phyloP scores from a whole-genome alignment of 2,113 vertebrate species.

The Tachysurus fulvidraco region DNA sequence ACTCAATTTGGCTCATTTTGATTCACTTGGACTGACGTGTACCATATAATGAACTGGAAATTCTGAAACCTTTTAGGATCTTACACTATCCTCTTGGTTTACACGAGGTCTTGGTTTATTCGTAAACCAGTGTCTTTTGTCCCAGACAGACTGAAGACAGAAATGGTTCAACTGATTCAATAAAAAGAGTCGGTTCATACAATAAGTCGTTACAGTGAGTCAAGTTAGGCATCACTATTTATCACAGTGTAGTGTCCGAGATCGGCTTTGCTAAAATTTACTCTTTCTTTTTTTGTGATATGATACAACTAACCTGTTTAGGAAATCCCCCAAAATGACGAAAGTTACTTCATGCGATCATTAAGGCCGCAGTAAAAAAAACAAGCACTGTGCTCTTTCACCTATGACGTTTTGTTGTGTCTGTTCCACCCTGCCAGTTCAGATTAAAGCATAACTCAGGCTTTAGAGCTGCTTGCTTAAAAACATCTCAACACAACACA shows the following conservation, averaged over 20 bases:
- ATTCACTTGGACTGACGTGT: not conserved
- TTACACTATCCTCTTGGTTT: no score
- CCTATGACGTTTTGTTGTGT: not conserved
- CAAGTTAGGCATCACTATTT: not conserved
- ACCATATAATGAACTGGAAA: not conserved
- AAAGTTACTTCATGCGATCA: not conserved
- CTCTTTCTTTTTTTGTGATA: not conserved
- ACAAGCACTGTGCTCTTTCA: not conserved
- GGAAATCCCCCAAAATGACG: not conserved
- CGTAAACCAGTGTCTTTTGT: not conserved
- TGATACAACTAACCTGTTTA: not conserved
- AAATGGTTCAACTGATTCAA: not conserved
- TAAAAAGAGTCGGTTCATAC: not conserved
- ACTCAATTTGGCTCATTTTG: not conserved
- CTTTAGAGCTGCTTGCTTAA: not conserved
- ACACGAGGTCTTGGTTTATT: not conserved
- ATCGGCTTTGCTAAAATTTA: not conserved
- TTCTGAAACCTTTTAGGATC: not conserved
- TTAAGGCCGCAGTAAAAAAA: not conserved
- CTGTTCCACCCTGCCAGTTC: not conserved
- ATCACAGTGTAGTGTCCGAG: not conserved
- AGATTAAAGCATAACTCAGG: constrained; percentile 5
- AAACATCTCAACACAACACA: no score
- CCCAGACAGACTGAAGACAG: not conserved
- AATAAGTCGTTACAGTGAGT: not conserved